Conservation (phyloP, 2,113 vertebrate species). For the Chloroceryle aenea region DNA sequence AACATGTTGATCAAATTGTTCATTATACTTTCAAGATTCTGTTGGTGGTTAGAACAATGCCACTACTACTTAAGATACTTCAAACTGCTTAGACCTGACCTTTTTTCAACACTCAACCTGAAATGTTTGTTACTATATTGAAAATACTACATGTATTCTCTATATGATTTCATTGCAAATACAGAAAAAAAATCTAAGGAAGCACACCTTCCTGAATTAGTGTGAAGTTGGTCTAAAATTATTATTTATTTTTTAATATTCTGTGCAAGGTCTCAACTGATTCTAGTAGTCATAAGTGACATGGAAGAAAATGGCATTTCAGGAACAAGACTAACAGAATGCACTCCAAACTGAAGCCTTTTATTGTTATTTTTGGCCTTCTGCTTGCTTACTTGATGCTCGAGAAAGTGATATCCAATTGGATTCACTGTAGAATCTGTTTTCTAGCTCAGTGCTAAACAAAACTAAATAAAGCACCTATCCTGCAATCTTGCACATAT, state of each 20-base stretch:
- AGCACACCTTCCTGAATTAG: neutral
- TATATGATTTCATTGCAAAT: neutral
- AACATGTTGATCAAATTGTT: neutral
- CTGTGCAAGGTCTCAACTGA: neutral
- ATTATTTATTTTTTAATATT: neutral
- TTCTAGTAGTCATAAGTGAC: neutral
- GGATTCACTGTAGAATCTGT: neutral
- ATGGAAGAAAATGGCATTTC: neutral
- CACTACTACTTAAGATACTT: neutral
- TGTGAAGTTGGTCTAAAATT: neutral
- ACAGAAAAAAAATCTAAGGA: neutral
- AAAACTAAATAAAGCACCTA: neutral
- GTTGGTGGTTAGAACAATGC: neutral
- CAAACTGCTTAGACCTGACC: neutral
- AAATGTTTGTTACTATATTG: neutral
- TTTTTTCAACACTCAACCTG: neutral
- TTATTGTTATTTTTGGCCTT: neutral
- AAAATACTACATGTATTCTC: neutral
- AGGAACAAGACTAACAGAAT: neutral
- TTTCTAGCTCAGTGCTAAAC: neutral
- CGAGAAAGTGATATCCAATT: neutral
- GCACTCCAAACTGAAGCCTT: neutral
- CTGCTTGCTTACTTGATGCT: neutral
- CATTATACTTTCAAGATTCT: neutral
- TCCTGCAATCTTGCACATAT: neutral